A percentile compares a stretch with the other conserved stretches of the same genome.
These are phyloP conservation scores for Amorpha juglandis DNA, from an alignment of 2,888 invertebrate genomes.

Conservation along the genomic window DNA sequence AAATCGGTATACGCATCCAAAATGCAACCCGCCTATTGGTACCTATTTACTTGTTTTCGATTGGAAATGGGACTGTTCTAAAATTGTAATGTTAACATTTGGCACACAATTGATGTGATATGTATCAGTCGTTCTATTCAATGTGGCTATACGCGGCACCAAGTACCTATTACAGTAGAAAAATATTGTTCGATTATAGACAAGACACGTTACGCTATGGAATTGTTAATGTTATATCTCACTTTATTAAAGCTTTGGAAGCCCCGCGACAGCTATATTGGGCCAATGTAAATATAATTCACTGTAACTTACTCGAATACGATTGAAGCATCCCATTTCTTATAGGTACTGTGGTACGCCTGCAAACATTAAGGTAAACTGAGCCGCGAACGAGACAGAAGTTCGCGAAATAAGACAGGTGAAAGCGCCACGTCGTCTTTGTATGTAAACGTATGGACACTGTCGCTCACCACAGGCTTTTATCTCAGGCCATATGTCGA, in stretches of 20 bases:
- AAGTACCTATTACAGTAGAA: slow-evolving; percentile 23
- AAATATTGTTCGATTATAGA: slow-evolving; percentile 24
- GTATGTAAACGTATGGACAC: too few species aligned
- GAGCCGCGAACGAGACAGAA: too few species aligned
- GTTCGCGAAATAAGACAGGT: too few species aligned
- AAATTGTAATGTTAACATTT: slow-evolving; percentile 52
- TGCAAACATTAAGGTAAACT: slow-evolving; percentile 37
- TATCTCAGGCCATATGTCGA: too few species aligned
- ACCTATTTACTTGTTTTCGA: background rate
- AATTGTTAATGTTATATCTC: background rate
- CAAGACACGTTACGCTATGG: background rate
- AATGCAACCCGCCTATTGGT: background rate
- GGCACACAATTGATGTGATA: slow-evolving; percentile 71
- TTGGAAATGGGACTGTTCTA: slow-evolving; percentile 60
- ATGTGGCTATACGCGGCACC: slow-evolving; percentile 37
- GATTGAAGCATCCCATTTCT: slow-evolving; percentile 61
- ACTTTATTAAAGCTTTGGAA: slow-evolving; percentile 16
- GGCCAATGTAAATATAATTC: slow-evolving; percentile 9
- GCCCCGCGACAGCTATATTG: background rate
- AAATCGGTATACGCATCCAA: too few species aligned
- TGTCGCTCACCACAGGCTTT: too few species aligned
- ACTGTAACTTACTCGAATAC: slow-evolving; percentile 26
- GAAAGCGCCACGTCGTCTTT: too few species aligned
- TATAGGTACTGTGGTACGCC: slow-evolving; percentile 45
- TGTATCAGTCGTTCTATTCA: slow-evolving; percentile 48